Evolutionary conservation across 2,888 invertebrate species (phyloP), one percentile per base, ranked within the genome.

Genomic region (Anaspis maculata): DNA sequence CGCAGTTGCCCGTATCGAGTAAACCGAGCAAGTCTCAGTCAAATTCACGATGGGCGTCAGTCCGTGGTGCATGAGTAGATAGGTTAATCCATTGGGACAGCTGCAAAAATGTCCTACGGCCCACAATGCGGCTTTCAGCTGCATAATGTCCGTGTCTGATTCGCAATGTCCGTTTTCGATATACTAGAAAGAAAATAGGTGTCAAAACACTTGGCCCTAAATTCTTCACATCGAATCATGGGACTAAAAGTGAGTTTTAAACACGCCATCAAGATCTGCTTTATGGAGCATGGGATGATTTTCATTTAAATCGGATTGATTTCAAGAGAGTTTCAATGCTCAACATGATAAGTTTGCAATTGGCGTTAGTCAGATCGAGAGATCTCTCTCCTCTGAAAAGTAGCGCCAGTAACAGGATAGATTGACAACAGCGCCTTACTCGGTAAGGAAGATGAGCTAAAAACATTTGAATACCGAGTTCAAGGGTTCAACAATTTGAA

Each of bases 71-170:
- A 51, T 48, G 50, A 77, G 73, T 15, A 94, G 68, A 50, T 83
- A 76, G 29, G 79, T 77, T 5, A 88, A 72, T 3, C 94, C 94
- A 45, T 77, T 73, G 1, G 74, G 67, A 4, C 88, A 83, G 0
- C 83, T 81, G 2, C 82, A 86, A 7, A 87, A 74, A 62, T 91
- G 89, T 10, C 89, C 89, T 29, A 84, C 60, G 2, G 87, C 85
- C 95, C 96, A 96, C 0, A 96, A 66, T 0, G 91, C 83, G 3
- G 90, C 78, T 63, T 96, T 96, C 24, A 92, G 62, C 42, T 83
- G 79, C 25, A 84, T 64, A 32, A 88, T 77, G 49, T 83, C 81
- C 39, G 74, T 73, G 30, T 83, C 81, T 7, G 74, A 76, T 2
- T 68, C 63, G 52, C 78, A 80, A 37, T 73, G 71, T 27, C 72